A percentile compares a stretch with the other conserved stretches of the same genome.
phyloP scores from a whole-genome alignment of 2,797 vertebrate species.

The Crypturellus tataupa region DNA sequence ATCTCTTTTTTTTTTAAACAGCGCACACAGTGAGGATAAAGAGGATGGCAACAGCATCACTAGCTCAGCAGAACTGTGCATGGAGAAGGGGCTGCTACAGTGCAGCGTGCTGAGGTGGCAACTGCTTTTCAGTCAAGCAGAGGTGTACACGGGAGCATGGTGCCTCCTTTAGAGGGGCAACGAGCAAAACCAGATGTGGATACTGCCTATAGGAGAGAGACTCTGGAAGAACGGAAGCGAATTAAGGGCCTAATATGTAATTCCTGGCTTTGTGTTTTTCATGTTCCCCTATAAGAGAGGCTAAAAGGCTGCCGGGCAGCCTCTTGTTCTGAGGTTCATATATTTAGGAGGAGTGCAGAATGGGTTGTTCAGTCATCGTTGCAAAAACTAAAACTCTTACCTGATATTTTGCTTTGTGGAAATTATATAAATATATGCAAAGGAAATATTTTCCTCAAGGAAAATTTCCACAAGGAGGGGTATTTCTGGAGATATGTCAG shows the following conservation, averaged over 20 bases:
- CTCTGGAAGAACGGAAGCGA: neutral
- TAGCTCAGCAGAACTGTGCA: slow-evolving; percentile 11
- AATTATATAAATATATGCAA: neutral
- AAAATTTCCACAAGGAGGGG: neutral
- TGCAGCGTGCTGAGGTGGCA: fast-evolving
- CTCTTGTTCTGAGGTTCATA: neutral
- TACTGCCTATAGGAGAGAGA: neutral
- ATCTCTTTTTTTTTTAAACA: slow-evolving; percentile 27
- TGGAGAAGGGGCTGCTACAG: fast-evolving
- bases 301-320: neutral
- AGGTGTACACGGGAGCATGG: fast-evolving
- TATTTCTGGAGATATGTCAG: neutral
- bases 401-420: neutral
- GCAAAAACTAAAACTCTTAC: neutral
- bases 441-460: neutral
- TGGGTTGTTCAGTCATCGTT: fast-evolving
- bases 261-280: neutral
- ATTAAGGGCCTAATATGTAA: neutral
- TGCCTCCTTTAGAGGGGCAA: neutral
- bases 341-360: neutral
- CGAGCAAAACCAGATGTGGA: neutral
- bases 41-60: neutral
- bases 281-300: neutral
- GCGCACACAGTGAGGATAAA: neutral
- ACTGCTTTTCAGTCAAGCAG: neutral